A percentile compares a stretch with the other conserved stretches of the same genome.
Conservation (phyloP, 2,888 invertebrate species). For the Sialis fuliginosa region DNA sequence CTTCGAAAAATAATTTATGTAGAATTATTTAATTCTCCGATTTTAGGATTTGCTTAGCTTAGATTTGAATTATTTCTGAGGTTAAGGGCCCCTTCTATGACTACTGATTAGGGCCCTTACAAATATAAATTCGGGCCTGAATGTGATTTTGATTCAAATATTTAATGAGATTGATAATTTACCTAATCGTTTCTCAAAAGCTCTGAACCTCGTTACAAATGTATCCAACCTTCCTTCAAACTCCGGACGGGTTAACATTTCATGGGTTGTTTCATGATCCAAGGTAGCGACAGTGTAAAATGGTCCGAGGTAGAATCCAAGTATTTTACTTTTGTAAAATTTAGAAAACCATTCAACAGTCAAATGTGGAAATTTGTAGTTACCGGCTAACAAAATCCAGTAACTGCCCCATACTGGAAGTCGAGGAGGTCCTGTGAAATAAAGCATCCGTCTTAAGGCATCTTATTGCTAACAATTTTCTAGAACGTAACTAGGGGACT, state of each 20-base stretch:
- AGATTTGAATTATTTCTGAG: too few relatives aligned
- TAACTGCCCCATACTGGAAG: constrained; percentile 45
- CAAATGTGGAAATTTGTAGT: constrained; percentile 31
- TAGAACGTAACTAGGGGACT: too few relatives aligned
- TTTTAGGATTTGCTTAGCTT: too few relatives aligned
- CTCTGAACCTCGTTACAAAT: constrained; percentile 29
- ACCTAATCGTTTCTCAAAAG: constrained; percentile 35
- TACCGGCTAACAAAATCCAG: constrained; percentile 32
- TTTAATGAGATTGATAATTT: constrained; percentile 11
- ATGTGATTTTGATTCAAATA: too few relatives aligned
- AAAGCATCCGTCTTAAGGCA: too few relatives aligned
- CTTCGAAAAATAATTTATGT: too few relatives aligned
- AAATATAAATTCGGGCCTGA: too few relatives aligned
- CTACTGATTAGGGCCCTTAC: too few relatives aligned
- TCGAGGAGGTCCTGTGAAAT: constrained; percentile 35
- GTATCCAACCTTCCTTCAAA: constrained; percentile 41
- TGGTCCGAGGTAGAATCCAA: constrained; percentile 37
- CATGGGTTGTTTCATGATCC: constrained; percentile 33
- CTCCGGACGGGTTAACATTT: constrained; percentile 36
- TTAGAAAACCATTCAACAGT: constrained; percentile 30
- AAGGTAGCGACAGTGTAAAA: constrained; percentile 32
- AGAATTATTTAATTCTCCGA: too few relatives aligned
- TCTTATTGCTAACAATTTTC: too few relatives aligned
- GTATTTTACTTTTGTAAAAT: constrained; percentile 37
- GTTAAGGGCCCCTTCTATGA: too few relatives aligned